Evolutionary conservation across 2,888 invertebrate genomes (phyloP).

Genomic region (Andrena bucephala): DNA sequence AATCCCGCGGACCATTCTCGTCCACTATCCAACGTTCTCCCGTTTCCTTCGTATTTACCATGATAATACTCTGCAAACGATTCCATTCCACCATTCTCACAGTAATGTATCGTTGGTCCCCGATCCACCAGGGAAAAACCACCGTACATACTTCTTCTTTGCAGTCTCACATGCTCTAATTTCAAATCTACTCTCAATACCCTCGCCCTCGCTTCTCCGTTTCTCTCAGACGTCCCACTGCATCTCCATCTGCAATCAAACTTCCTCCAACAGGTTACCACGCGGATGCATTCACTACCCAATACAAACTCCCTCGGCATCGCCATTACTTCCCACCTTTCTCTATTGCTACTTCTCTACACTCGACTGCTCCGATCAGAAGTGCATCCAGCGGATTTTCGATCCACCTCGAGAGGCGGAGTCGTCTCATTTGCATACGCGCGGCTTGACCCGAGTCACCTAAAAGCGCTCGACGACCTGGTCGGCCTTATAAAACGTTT

Average conservation of each 20-base stretch:
- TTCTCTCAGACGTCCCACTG: no score
- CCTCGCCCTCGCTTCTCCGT: no score
- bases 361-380: conserved; percentile 5
- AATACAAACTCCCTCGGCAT: no score
- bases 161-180: no score
- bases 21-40: neutral
- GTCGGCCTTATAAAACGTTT: conserved; percentile 62
- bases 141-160: no score
- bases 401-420: conserved; percentile 42
- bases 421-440: conserved; percentile 77
- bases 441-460: conserved; percentile 74
- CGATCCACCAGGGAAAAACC: neutral
- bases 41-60: neutral
- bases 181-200: no score
- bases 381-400: conserved; percentile 41
- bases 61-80: neutral
- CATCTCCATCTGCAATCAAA: no score
- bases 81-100: neutral
- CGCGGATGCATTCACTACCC: no score
- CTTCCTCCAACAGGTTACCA: no score
- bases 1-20: neutral
- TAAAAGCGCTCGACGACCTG: conserved; percentile 48
- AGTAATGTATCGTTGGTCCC: neutral
- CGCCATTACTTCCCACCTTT: neutral
- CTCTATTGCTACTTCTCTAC: neutral